Evolutionary conservation across 2,797 vertebrate genomes (phyloP).

Genomic region (Brotula barbata): DNA sequence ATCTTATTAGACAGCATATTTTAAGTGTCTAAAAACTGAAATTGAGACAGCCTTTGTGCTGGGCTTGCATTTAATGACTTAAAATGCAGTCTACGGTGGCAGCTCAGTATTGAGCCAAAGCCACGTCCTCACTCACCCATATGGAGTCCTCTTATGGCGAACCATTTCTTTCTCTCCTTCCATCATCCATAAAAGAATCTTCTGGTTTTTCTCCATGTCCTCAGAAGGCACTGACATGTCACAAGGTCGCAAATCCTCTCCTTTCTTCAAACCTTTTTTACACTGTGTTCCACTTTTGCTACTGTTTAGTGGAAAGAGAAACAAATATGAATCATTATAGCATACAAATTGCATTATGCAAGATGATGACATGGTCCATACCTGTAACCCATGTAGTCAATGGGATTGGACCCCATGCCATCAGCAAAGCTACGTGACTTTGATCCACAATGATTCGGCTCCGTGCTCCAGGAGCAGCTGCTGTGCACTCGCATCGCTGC

Average conservation of each 20-base stretch:
- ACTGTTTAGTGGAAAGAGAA: conserved; percentile 54
- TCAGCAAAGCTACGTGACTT: conserved; percentile 89
- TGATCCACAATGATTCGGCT: conserved; percentile 81
- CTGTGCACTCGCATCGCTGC: conserved; percentile 76
- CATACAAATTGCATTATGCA: not conserved
- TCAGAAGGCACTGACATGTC: conserved; percentile 83
- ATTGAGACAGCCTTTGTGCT: too few relatives aligned
- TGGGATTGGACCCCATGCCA: conserved; percentile 68
- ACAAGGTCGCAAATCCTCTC: conserved; percentile 74
- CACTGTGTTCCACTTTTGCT: conserved; percentile 82
- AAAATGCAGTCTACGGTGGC: too few relatives aligned
- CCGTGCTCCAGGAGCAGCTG: conserved; percentile 80
- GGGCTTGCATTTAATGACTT: too few relatives aligned
- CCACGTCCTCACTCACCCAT: conserved; percentile 87
- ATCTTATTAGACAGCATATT: too few relatives aligned
- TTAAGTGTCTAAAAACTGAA: too few relatives aligned
- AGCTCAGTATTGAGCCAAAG: too few relatives aligned
- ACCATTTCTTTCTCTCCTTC: conserved; percentile 95
- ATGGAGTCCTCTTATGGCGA: conserved; percentile 88
- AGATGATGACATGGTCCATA: conserved; percentile 56
- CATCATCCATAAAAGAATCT: conserved; percentile 97
- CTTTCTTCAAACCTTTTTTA: conserved; percentile 86
- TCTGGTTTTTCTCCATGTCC: conserved; percentile 92
- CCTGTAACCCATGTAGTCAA: conserved; percentile 84
- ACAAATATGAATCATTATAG: not conserved